Evolutionary conservation across 2,888 invertebrate genomes (phyloP), one percentile per base, ranked within the genome.

Genomic region (Gastracanthus pulcherrimus): DNA sequence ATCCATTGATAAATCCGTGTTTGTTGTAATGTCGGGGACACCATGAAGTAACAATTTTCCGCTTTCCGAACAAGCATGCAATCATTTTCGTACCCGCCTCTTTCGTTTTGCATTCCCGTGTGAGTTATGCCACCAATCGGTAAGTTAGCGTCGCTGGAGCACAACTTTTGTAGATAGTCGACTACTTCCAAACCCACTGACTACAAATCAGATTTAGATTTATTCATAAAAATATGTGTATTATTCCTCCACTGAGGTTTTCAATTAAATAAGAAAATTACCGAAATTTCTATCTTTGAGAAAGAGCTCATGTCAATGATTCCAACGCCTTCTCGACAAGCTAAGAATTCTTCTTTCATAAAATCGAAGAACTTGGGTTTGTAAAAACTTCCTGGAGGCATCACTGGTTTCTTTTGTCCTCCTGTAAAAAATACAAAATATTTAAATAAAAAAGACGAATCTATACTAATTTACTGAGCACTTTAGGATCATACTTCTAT

Each of bases 251-350:
- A 77, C 48, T 29, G 31, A 31, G 36, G 29, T 2, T 19, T 41
- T 26, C 3, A 72, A n/a, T 7, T 29, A 41, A 34, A 31, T 55
- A 7, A 31, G 7, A 76, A 67, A 87, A 90, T 89, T 91, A 95
- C 95, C 91, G 94, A 94, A 70, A 96, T 93, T 91, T 95, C 94
- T 86, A 95, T 95, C 91, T 96, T 96, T 13, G 95, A 94, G 91
- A 96, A 96, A 4, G 95, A 95, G 55, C 95, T 95, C 95, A 96
- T 95, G 87, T 96, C 96, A 84, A 96, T 95, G 74, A 96, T 93
- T 72, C 95, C 95, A 60, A 96, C 96, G n/a, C 95, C 94, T 91
- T 96, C 95, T 72, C 95, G 92, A 88, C 96, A 96, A 0, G 96
- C 95, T 87, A 94, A 92, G 91, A 95, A 96, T 89, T 96, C 96